Evolutionary conservation across 1,140 invertebrate genomes (phyloP), one percentile per base, ranked within the genome.

Genomic region (Aradophagus sp.): DNA sequence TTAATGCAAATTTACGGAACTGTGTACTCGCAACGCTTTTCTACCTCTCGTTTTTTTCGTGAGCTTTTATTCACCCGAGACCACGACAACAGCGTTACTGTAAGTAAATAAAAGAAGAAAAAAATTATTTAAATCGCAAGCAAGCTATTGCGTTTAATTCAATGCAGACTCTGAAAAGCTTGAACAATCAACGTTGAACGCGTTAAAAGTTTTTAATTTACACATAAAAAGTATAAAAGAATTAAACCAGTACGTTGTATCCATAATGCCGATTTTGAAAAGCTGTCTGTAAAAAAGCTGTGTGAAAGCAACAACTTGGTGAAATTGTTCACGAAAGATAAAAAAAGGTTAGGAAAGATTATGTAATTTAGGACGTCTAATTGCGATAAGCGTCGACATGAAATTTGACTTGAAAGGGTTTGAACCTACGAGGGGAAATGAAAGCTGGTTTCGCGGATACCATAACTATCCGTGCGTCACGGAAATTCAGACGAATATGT

Each of bases 401-500:
- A 42, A 48, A 27, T 65, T 52, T 31, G 31, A 35, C 36, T 45
- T 32, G 47, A 62, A 62, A 53, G 47, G 38, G 29, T 44, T 52
- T n/a, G n/a, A 10, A 35, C 14, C 15, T 19, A 35, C 27, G 29
- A 48, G 45, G 36, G 38, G 45, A 52, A 52, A 62, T 32, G 19
- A 55, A 55, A 35, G 39, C 34, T 47, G 42, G 12, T 23, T 44
- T 19, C 14, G 13, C 38, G 34, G 42, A 48, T 56, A 38, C 42
- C 42, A 62, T 62, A 36, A 35, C 36, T 29, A 52, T 34, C 35
- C 26, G 26, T 23, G 50, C 26, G 32, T 35, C 23, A 41, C 41
- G 48, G 27, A 65, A 48, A 65, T 41, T 48, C 31, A 39, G 13
- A 34, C 34, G 52, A 66, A 66, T 56, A 56, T 56, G 62, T 66